Evolutionary conservation across 2,113 vertebrate species (phyloP), one percentile per base, ranked within the genome.

Genomic region (Hypocryptadius cinnamomeus): DNA sequence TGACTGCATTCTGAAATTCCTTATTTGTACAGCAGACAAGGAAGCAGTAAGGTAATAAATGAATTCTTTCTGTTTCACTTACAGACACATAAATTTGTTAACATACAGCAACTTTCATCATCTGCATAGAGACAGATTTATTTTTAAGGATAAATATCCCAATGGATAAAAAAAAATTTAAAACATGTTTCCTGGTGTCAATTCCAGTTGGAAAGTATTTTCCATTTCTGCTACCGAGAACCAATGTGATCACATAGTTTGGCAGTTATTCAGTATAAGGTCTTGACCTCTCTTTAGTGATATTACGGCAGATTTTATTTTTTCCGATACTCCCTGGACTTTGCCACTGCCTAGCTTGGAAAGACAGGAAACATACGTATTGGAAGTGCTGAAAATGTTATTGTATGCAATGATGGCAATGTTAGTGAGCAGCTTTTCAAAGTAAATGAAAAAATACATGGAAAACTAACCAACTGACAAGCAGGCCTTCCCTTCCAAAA

Each of bases 161-260:
- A 39, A 44, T 8, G 5, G 39, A 88, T 59, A 84, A 94, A 91
- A 70, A 92, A 56, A 70, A 92, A 56, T 89, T 84, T 0, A 61
- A 96, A 94, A 54, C n/a, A 54, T 31, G 64, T 85, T 97, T 97
- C 96, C 95, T 86, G 92, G 54, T 91, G 50, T 90, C n/a, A 37
- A 0, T 72, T 80, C 63, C 60, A 70, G 45, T n/a, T 74, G 40
- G 59, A 69, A 56, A 57, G 51, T 45, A 63, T 83, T 89, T 94
- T 85, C 64, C 85, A 63, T 51, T 95, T 95, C 92, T 94, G 89
- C 72, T 45, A 65, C 24, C 47, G 25, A 79, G 66, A 69, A 47
- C 22, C 33, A 91, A 76, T 5, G 73, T 57, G 92, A 92, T 81
- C 88, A 59, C 86, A 83, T 60, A 79, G 61, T 71, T 87, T 88